Evolutionary conservation across 2,888 invertebrate species (phyloP).

Genomic region (Leptogaster cylindrica): DNA sequence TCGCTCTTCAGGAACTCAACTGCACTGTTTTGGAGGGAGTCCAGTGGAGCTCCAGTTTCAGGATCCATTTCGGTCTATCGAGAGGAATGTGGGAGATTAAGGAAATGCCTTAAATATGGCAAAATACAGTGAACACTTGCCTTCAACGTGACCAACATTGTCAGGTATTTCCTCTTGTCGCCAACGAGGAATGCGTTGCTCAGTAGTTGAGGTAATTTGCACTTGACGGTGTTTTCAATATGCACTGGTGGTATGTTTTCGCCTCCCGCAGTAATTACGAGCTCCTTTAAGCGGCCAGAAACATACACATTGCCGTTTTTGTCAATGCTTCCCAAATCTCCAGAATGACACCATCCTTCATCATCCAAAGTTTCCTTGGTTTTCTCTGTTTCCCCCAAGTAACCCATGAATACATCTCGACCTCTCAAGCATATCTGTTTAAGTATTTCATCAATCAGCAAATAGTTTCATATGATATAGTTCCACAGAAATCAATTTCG

Average conservation of each 20-base stretch:
- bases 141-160: conserved; percentile 85
- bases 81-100: too few species aligned
- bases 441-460: too few species aligned
- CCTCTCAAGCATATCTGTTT: conserved; percentile 81
- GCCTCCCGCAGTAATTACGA: conserved; percentile 92
- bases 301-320: conserved; percentile 75
- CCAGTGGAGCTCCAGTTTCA: conserved; percentile 75
- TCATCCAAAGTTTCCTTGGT: conserved; percentile 77
- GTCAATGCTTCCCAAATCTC: conserved; percentile 84
- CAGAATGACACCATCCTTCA: conserved; percentile 86
- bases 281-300: conserved; percentile 80
- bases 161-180: conserved; percentile 84
- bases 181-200: conserved; percentile 88
- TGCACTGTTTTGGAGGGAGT: conserved; percentile 71
- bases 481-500: neutral
- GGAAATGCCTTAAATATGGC: too few species aligned
- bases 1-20: conserved; percentile 75
- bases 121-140: too few species aligned
- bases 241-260: conserved; percentile 89
- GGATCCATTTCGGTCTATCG: conserved; percentile 73
- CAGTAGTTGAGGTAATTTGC: conserved; percentile 75
- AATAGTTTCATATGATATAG: too few species aligned
- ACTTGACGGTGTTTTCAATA: conserved; percentile 82
- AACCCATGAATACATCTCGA: conserved; percentile 92
- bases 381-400: conserved; percentile 74